phyloP scores from a whole-genome alignment of 2,113 vertebrate genomes.

The Anoplopoma fimbria region DNA sequence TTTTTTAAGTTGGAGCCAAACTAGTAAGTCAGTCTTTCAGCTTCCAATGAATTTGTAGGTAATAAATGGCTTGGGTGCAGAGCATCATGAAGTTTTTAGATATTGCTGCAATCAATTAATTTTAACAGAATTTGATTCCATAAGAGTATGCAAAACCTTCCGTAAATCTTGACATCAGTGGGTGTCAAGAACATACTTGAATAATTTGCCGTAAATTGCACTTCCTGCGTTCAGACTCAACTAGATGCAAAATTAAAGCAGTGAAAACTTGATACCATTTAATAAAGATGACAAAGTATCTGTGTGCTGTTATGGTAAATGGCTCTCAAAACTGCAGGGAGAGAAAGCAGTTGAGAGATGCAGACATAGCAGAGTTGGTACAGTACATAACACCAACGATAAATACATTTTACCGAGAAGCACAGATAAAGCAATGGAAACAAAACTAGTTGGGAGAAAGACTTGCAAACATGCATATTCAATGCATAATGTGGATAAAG shows the following conservation, averaged over 20 bases:
- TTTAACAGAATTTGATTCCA: background rate
- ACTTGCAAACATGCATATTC: slow-evolving; percentile 21
- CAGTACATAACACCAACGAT: slow-evolving; percentile 33
- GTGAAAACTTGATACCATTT: slow-evolving; percentile 1
- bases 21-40: background rate
- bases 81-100: background rate
- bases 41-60: background rate
- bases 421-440: slow-evolving; percentile 54
- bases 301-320: slow-evolving; percentile 26
- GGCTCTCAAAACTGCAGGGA: slow-evolving; percentile 59
- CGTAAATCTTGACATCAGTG: background rate
- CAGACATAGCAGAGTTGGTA: slow-evolving; percentile 57
- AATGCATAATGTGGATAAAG: background rate
- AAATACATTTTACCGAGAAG: slow-evolving; percentile 48
- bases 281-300: slow-evolving; percentile 30
- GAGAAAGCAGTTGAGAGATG: slow-evolving; percentile 71
- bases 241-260: slow-evolving; percentile 16
- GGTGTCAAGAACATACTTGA: background rate
- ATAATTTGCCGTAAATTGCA: background rate
- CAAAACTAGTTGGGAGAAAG: slow-evolving; percentile 13
- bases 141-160: background rate
- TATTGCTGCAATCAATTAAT: background rate
- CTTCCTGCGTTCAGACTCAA: slow-evolving; percentile 5
- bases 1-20: background rate
- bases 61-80: background rate